phyloP scores from a whole-genome alignment of 1,140 invertebrate genomes.

The Atta cephalotes region DNA sequence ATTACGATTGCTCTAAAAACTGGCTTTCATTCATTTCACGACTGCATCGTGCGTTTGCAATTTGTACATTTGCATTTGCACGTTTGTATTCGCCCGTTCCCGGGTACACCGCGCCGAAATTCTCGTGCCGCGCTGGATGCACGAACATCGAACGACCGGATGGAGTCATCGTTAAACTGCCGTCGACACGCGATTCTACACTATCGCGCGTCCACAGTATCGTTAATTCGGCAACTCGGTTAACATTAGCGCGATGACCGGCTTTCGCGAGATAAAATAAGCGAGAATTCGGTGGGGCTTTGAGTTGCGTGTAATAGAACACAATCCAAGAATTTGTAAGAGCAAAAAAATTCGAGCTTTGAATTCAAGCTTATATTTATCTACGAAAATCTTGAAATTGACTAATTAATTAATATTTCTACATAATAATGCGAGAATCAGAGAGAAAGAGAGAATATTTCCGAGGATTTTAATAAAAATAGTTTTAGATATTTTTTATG shows the following conservation, averaged over 20 bases:
- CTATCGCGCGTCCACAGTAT: not conserved
- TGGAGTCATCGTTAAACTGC: conserved; percentile 46
- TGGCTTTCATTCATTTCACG: conserved; percentile 49
- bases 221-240: conserved; percentile 37
- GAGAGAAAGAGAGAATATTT: too few relatives aligned
- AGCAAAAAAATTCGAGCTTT: conserved; percentile 8
- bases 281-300: conserved; percentile 19
- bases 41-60: conserved; percentile 22
- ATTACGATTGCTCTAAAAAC: conserved; percentile 10
- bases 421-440: not conserved
- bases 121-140: conserved; percentile 44
- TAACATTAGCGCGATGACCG: conserved; percentile 10
- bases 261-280: not conserved
- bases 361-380: not conserved
- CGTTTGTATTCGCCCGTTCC: conserved; percentile 21
- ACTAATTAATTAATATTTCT: not conserved
- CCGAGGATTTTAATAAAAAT: not conserved
- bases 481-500: not conserved
- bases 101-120: conserved; percentile 30
- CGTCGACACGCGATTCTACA: conserved; percentile 49
- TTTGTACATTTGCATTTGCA: conserved; percentile 17
- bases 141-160: conserved; percentile 24
- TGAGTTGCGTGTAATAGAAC: not conserved
- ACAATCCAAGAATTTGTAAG: not conserved
- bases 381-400: not conserved